A percentile compares a stretch with the other conserved stretches of the same genome.
phyloP scores from a whole-genome alignment of 2,888 invertebrate genomes.

The Corythucha ciliata region DNA sequence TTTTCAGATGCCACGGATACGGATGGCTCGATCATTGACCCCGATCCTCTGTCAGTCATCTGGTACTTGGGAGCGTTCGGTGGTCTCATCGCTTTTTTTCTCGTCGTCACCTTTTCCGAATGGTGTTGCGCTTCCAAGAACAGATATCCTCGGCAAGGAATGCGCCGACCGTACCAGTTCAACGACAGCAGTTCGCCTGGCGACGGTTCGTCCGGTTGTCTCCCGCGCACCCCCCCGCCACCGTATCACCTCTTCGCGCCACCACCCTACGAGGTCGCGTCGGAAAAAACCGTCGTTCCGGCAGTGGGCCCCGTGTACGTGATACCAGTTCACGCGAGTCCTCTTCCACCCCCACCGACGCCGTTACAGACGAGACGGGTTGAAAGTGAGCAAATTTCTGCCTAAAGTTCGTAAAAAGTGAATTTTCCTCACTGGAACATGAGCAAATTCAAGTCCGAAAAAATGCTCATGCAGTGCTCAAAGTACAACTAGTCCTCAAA shows the following conservation, averaged over 20 bases:
- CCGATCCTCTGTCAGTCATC: constrained; percentile 49
- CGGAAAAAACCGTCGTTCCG: constrained; percentile 31
- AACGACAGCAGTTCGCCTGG: constrained; percentile 33
- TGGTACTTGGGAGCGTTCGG: constrained; percentile 52
- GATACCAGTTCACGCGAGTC: no score
- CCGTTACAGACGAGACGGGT: no score
- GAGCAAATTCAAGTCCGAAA: no score
- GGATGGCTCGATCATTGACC: constrained; percentile 17
- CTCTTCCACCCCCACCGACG: no score
- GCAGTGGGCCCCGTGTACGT: no score
- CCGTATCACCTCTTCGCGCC: constrained; percentile 50
- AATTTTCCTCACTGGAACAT: no score
- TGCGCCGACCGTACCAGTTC: constrained; percentile 39
- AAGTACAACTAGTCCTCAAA: no score
- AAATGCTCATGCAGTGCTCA: no score
- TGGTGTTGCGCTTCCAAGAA: constrained; percentile 44
- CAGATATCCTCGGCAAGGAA: constrained; percentile 37
- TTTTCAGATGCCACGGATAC: neutral
- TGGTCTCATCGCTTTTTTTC: constrained; percentile 48
- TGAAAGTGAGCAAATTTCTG: no score
- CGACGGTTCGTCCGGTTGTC: constrained; percentile 25
- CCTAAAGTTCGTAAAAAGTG: no score
- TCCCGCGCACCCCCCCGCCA: constrained; percentile 43
- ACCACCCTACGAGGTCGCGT: constrained; percentile 45
- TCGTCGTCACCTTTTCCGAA: constrained; percentile 50